Base-by-base conservation (phyloP, 2,113 vertebrate genomes). In the Paedocypris sp. region DNA sequence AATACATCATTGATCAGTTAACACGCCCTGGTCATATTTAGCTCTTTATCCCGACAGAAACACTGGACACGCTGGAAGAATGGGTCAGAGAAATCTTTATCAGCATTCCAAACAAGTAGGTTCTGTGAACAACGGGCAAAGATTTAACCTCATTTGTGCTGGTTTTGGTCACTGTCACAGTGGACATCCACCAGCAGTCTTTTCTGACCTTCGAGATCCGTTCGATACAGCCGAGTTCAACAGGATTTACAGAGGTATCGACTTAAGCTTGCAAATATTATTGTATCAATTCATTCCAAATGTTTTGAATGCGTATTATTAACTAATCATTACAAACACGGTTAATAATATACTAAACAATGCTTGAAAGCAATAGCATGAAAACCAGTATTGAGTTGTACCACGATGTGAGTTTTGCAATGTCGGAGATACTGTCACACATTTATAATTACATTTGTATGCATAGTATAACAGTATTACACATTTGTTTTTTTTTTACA, bases 61-160 rank as follows among this genome's bases (percentile, higher is more conserved):
- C 84, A 7, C 74, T 97, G 82, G 90, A 95, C 80, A 95, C 88
- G 1, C 80, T 98, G 84, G 93, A 98, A 81, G 84, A 89, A 64
- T 98, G 94, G 93, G 92, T 94, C 60, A 89, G 79, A 41, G 90
- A 97, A 60, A 93, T 96, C 75, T 98, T 97, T 81, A 88, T 83
- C 22, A 78, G 88, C 29, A 83, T 97, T 63, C 94, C 93, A 73
- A 94, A 95, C 82, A 98, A 96, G 94, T 98, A 85, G 84, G 57
- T 62, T 8, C 16, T 5, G 5, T 25, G n/a, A 54, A 26, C 13
- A 39, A 3, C 15, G 18, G 33, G 12, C 9, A 36, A n/a, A 23
- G 11, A 22, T n/a, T 3, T 10, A 2, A 5, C 43, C 20, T 36
- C 0, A 0, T 3, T 28, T 33, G 16, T 47, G 35, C 32, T 19